Conservation (phyloP, 2,797 vertebrate species). For the Apodemus agrarius region DNA sequence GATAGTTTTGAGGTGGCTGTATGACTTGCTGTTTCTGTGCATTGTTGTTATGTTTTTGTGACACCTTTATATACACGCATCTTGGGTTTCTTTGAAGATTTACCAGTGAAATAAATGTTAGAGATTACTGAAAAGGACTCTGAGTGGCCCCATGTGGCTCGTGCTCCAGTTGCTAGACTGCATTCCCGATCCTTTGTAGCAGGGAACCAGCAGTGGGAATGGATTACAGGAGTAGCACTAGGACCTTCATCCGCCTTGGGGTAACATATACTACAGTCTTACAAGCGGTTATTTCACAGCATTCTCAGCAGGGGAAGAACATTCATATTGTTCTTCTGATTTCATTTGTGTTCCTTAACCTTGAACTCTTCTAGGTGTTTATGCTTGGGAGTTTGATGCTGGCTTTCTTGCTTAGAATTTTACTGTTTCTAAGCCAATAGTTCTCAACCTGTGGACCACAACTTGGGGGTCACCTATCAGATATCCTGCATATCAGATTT, state of each 20-base stretch:
- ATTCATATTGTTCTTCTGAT: neutral
- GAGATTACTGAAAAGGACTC: neutral
- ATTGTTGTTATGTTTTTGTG: neutral
- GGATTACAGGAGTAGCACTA: neutral
- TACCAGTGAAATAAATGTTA: neutral
- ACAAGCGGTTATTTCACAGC: neutral
- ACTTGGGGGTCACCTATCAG: neutral
- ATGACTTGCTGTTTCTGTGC: neutral
- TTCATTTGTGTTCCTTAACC: neutral
- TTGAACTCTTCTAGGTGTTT: neutral
- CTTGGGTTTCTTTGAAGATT: conserved; percentile 15
- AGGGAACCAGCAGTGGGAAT: neutral
- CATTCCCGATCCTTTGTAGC: neutral
- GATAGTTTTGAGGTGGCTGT: neutral
- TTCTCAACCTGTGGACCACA: neutral
- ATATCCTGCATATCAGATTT: neutral
- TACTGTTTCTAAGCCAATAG: neutral
- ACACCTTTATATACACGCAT: neutral
- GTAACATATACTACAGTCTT: neutral
- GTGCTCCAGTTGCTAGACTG: neutral
- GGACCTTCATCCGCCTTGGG: neutral
- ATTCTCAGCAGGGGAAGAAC: neutral
- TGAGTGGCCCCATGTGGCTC: neutral
- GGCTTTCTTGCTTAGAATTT: neutral
- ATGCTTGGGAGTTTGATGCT: neutral